phyloP scores from a whole-genome alignment of 2,113 vertebrate species.

The Speoplatyrhinus poulsoni region DNA sequence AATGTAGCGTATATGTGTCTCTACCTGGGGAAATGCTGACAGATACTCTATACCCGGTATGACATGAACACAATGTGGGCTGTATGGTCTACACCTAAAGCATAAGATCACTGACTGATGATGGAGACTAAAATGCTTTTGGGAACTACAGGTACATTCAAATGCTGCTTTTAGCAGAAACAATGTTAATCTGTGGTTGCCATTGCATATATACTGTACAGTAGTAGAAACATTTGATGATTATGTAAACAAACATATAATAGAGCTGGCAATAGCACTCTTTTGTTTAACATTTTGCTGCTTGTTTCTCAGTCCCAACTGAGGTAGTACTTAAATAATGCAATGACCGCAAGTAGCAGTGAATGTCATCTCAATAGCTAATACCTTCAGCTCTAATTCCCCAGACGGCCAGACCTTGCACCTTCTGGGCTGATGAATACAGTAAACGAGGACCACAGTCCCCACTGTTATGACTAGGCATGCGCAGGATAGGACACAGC shows the following conservation, averaged over 20 bases:
- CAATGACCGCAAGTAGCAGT: slow-evolving; percentile 56
- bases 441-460: slow-evolving; percentile 33
- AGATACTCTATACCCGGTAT: slow-evolving; percentile 44
- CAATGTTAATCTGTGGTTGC: slow-evolving; percentile 49
- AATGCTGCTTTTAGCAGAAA: slow-evolving; percentile 53
- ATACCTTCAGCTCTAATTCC: slow-evolving; percentile 47
- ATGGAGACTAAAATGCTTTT: slow-evolving; percentile 53
- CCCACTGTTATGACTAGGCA: slow-evolving; percentile 35
- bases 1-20: slow-evolving; percentile 32
- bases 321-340: slow-evolving; percentile 63
- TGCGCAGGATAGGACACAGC: slow-evolving; percentile 44
- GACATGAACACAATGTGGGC: slow-evolving; percentile 58
- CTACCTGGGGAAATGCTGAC: slow-evolving; percentile 56
- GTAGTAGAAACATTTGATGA: slow-evolving; percentile 49
- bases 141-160: slow-evolving; percentile 47
- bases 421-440: slow-evolving; percentile 51
- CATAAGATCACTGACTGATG: slow-evolving; percentile 61
- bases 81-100: slow-evolving; percentile 56
- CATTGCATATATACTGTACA: background rate
- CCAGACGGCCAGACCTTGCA: slow-evolving; percentile 34
- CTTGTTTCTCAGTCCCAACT: slow-evolving; percentile 49
- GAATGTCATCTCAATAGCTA: slow-evolving; percentile 57
- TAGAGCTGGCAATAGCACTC: slow-evolving; percentile 45
- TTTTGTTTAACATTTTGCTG: slow-evolving; percentile 53
- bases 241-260: slow-evolving; percentile 36